Base-by-base conservation (phyloP, 1,140 invertebrate genomes). In the Drosophila dunni region DNA sequence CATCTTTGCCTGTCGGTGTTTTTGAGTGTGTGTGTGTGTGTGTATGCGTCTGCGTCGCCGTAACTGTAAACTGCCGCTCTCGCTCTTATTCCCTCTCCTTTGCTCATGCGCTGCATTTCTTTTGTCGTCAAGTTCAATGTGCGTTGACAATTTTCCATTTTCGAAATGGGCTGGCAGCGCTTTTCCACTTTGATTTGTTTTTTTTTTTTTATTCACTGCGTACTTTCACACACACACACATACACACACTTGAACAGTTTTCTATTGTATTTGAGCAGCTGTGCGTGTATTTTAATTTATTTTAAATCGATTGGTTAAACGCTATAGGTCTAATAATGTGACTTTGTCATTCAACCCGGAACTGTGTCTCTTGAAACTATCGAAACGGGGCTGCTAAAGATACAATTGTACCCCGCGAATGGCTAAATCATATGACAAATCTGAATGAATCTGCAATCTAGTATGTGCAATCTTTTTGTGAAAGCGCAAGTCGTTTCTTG, bases 71-170 rank as follows among this genome's bases (percentile, higher is more conserved):
- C 88, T 44, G 42, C 8, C 44, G 2, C 45, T n/a, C 20, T 29
- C 20, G 5, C 44, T 38, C 20, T 53, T 48, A 11, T 40, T 60
- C 24, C 29, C 29, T 51, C 33, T 20, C 50, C 58, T 46, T 54
- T 29, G 56, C 51, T 15, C 10, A 15, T 54, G n/a, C 24, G 63
- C 10, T 69, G 66, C 67, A 64, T 75, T 75, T 75, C 73, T 75
- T 75, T 75, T 75, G 73, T 82, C 75, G 83, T 88, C 83, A 88
- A 88, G 83, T 88, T 89, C 83, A 88, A 89, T 89, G 83, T 89
- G 83, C 83, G 83, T 88, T 88, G 83, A 88, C 83, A 88, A 88
- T 88, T 89, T 86, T 82, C 83, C 83, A 83, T 84, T 84, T 84
- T 78, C 78, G 69, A 75, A 83, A 85, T 78, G 81, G 81, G 61